phyloP scores from a whole-genome alignment of 2,888 invertebrate genomes.

The Xylocampa areola region DNA sequence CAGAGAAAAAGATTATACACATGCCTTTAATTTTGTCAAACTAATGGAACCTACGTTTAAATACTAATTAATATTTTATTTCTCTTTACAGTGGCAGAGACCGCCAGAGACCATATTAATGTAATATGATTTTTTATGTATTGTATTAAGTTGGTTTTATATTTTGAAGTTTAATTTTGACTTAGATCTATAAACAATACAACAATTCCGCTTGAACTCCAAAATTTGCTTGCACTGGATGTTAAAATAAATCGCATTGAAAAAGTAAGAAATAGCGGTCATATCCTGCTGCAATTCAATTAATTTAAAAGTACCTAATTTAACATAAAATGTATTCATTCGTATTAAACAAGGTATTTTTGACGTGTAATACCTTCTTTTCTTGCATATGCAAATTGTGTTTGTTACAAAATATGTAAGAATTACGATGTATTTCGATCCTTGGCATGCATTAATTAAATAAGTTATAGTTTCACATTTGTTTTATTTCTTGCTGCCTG shows the following conservation, averaged over 20 bases:
- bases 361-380: slow-evolving; percentile 22
- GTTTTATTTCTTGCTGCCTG: slow-evolving; percentile 2
- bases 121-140: slow-evolving; percentile 24
- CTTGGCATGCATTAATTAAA: slow-evolving; percentile 52
- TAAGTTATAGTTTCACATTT: slow-evolving; percentile 35
- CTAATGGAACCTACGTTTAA: too few species aligned
- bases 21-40: too few species aligned
- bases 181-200: slow-evolving; percentile 41
- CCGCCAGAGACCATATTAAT: slow-evolving; percentile 74
- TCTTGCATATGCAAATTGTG: slow-evolving; percentile 33
- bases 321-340: slow-evolving; percentile 16
- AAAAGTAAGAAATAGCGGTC: slow-evolving; percentile 1
- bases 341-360: slow-evolving; percentile 19
- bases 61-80: slow-evolving; percentile 17
- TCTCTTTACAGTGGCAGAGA: slow-evolving; percentile 86
- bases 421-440: slow-evolving; percentile 43
- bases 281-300: slow-evolving; percentile 20
- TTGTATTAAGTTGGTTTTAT: slow-evolving; percentile 49
- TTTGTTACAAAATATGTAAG: slow-evolving; percentile 34
- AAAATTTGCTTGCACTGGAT: background rate
- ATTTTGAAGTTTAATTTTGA: slow-evolving; percentile 57
- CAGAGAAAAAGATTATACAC: too few species aligned
- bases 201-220: background rate
- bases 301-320: slow-evolving; percentile 16
- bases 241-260: background rate